Conservation (phyloP, 2,113 vertebrate species). For the Marmota monax region DNA sequence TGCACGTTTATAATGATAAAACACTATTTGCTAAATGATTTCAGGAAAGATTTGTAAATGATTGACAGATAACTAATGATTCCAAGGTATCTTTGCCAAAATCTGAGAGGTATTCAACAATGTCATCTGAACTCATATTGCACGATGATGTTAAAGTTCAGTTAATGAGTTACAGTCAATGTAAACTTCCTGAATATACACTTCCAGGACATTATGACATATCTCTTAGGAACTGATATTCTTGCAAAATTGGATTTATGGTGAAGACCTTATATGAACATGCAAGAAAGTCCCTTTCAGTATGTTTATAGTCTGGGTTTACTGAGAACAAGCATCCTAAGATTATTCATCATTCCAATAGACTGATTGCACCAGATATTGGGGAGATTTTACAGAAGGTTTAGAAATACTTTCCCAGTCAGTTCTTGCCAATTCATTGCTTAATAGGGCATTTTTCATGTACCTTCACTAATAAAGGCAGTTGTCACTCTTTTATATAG, state of each 20-base stretch:
- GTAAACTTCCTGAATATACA: conserved; percentile 40
- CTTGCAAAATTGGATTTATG: neutral
- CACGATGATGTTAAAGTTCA: conserved; percentile 1
- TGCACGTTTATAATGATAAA: conserved; percentile 23
- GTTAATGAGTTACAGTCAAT: conserved; percentile 74
- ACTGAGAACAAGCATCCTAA: neutral
- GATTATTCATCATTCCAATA: neutral
- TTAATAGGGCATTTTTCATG: neutral
- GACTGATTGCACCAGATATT: neutral
- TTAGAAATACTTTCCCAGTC: neutral
- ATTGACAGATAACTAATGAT: conserved; percentile 74
- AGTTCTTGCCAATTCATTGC: neutral
- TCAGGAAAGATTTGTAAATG: conserved; percentile 72
- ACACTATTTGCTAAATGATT: conserved; percentile 64
- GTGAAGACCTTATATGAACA: neutral
- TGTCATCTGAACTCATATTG: conserved; percentile 48
- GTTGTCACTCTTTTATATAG: neutral
- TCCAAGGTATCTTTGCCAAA: conserved; percentile 71
- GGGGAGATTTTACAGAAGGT: neutral
- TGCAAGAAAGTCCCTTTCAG: neutral
- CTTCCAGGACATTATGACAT: neutral
- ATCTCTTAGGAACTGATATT: neutral
- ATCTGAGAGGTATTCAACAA: conserved; percentile 63
- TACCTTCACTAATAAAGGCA: neutral
- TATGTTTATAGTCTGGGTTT: neutral